Conservation (phyloP, 1,140 invertebrate species). For the Sycophila sp. region DNA sequence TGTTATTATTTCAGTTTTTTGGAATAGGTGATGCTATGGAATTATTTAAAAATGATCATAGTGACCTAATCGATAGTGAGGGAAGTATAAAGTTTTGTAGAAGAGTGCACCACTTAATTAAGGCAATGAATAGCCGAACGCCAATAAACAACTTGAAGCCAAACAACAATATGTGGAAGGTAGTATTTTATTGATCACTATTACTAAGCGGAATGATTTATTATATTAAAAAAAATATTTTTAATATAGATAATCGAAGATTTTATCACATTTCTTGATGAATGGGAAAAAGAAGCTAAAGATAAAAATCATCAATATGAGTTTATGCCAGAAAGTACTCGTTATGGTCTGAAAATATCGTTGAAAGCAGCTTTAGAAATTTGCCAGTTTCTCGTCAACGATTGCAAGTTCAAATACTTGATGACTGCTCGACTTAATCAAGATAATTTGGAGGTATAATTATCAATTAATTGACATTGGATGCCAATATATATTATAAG, state of each 20-base stretch:
- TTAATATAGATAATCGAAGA: background rate
- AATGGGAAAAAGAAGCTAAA: background rate
- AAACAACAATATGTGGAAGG: background rate
- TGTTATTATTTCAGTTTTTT: slow-evolving; percentile 8
- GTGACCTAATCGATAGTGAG: background rate
- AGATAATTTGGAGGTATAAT: slow-evolving; percentile 27
- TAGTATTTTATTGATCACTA: background rate
- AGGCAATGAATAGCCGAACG: background rate
- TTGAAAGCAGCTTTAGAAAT: slow-evolving; percentile 26
- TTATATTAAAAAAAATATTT: background rate
- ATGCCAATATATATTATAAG: background rate
- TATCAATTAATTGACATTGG: no score
- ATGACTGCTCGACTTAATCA: slow-evolving; percentile 25
- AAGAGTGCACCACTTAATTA: background rate
- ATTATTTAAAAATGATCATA: background rate
- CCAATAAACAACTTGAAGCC: background rate
- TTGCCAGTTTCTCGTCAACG: background rate
- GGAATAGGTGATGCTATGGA: slow-evolving; percentile 14
- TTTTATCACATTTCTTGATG: background rate
- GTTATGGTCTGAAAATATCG: background rate
- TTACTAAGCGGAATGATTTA: no score
- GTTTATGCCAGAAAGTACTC: slow-evolving; percentile 3
- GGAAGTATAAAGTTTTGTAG: slow-evolving; percentile 1
- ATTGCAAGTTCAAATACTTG: slow-evolving; percentile 24
- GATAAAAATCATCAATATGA: background rate